Evolutionary conservation across 1,140 invertebrate genomes (phyloP), one percentile per base, ranked within the genome.

Genomic region (Rhyzopertha dominica): DNA sequence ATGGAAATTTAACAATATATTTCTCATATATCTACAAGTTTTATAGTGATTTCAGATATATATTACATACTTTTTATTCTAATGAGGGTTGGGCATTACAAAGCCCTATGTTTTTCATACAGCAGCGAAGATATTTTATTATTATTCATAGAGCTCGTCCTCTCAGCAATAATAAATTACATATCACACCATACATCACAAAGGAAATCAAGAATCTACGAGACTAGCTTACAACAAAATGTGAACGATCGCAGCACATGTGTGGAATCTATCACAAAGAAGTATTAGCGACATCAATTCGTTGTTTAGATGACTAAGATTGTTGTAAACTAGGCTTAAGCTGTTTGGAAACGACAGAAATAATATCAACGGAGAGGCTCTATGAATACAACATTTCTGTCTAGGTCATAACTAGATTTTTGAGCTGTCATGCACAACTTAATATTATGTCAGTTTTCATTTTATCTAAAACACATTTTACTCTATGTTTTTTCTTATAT

Each of bases 1-100:
- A 60, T 49, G 50, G 51, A 60, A 58, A 57, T 62, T 59, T 62
- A 62, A 62, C 59, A 62, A 62, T 62, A 62, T 62, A 62, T 56
- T 60, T 60, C 36, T 58, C 44, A 60, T 62, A 57, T 62, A 62
- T 62, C 58, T 62, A 62, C 59, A 62, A 60, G 59, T 52, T 62
- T 60, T 50, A 57, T 62, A 60, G 51, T 62, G 47, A 49, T 61
- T 55, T 31, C 38, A 51, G 48, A 45, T 60, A 58, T 57, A 61
- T 59, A 51, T 59, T 61, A 59, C 56, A 61, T 61, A 54, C 22
- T 58, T 41, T 31, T 56, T 49, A 58, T 41, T 39, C 49, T 58
- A 61, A 58, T 47, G 41, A 57, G 49, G 51, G 51, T 39, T 46
- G 43, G 42, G 43, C 45, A 26, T 18, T 51, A 51, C 28, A 42